Evolutionary conservation across 2,113 vertebrate species (phyloP).

Genomic region (Haemorhous mexicanus): DNA sequence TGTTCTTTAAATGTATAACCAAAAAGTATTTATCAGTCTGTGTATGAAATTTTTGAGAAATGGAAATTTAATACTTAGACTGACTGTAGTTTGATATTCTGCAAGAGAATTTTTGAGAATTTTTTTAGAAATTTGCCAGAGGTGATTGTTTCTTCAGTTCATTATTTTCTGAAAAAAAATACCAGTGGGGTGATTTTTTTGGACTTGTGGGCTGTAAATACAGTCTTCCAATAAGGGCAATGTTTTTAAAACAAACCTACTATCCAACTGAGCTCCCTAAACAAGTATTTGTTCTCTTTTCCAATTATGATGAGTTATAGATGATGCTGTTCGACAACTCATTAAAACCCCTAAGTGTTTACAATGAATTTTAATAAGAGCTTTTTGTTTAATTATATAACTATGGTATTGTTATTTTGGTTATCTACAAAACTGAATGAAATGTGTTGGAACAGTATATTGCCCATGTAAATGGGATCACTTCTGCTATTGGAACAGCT

Average conservation of each 20-base stretch:
- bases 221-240: neutral
- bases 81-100: neutral
- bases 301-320: neutral
- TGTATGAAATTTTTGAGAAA: neutral
- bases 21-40: neutral
- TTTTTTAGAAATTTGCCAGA: neutral
- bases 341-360: neutral
- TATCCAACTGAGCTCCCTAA: neutral
- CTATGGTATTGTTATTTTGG: neutral
- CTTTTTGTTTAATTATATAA: neutral
- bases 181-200: neutral
- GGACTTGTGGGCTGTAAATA: neutral
- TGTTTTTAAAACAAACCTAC: neutral
- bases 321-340: neutral
- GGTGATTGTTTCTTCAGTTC: neutral
- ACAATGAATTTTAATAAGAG: neutral
- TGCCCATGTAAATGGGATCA: neutral
- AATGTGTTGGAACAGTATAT: neutral
- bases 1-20: neutral
- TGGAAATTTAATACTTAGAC: neutral
- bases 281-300: neutral
- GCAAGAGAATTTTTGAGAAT: neutral
- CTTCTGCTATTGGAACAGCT: neutral
- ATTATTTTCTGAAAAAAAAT: neutral
- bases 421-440: neutral